Evolutionary conservation across 2,888 invertebrate genomes (phyloP), one percentile per base, ranked within the genome.

Genomic region (Epinotia ramella): DNA sequence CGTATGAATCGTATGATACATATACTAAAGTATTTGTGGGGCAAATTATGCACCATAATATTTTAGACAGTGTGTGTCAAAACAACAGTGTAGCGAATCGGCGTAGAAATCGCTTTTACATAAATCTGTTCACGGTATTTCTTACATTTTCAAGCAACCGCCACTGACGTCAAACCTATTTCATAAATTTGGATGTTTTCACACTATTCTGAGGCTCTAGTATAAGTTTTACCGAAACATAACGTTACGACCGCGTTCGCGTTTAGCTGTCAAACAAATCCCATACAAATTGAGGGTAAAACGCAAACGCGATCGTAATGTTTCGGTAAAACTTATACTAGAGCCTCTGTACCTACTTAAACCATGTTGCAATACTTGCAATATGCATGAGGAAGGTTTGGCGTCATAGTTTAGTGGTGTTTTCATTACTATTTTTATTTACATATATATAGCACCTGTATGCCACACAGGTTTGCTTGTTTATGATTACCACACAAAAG

Each of bases 91-190:
- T 56, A 56, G 24, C 20, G 20, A 71, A 71, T 70, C 20, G 20
- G 72, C 64, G 56, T 63, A 18, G 13, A 63, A 24, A 64, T 24
- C 53, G 28, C 20, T 24, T 71, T 53, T 28, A 56, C 53, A 63
- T 16, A 20, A 56, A 20, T 56, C 49, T 44, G 68, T 69, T 60
- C 24, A 63, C 49, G 40, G 20, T 28, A 44, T 64, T 64, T 57
- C 7, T 40, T 40, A 68, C 20, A 64, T 7, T 57, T 56, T 57
- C 57, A 24, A 57, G 40, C n/a, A 44, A 56, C 64, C 24, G 7
- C 24, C 57, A 44, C 40, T 64, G 56, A 72, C 56, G 64, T 56
- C 56, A 72, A 40, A 60, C 20, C 20, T 40, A 18, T 20, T 64
- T 57, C 16, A 64, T n/a, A 66, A 28, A 66, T 64, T 40, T 40